Conservation (phyloP, 1,140 invertebrate genomes). For the Cyrtorhinus lividipennis region DNA sequence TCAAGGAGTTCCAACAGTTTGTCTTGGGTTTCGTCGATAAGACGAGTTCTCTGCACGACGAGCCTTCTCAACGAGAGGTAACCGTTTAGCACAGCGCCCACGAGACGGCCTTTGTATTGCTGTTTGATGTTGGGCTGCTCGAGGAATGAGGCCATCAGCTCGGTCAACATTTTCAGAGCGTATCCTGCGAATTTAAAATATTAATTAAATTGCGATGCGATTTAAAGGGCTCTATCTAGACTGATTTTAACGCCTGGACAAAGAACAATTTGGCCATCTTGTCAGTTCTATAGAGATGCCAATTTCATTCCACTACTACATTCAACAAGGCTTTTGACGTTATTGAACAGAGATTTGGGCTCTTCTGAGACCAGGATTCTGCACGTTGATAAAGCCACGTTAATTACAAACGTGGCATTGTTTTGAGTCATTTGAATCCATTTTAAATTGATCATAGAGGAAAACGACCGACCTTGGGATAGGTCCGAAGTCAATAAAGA, state of each 20-base stretch:
- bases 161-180: constrained; percentile 71
- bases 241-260: too few species aligned
- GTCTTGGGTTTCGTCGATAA: constrained; percentile 94
- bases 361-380: too few species aligned
- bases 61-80: constrained; percentile 81
- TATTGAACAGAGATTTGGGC: too few species aligned
- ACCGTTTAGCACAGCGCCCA: constrained; percentile 80
- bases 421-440: too few species aligned
- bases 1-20: constrained; percentile 86
- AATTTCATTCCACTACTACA: neutral
- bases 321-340: too few species aligned
- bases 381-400: too few species aligned
- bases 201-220: too few species aligned
- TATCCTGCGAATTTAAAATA: constrained; percentile 54
- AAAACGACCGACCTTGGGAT: constrained; percentile 80
- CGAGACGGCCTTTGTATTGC: constrained; percentile 75
- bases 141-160: constrained; percentile 69
- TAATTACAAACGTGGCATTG: too few species aligned
- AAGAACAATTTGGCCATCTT: too few species aligned
- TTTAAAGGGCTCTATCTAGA: too few species aligned
- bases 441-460: too few species aligned
- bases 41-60: constrained; percentile 83
- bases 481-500: constrained; percentile 86
- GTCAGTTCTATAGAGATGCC: too few species aligned
- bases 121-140: constrained; percentile 69